These are phyloP conservation scores for Bicyclus anynana DNA, from an alignment of 1,140 invertebrate species.

Conservation along the genomic window DNA sequence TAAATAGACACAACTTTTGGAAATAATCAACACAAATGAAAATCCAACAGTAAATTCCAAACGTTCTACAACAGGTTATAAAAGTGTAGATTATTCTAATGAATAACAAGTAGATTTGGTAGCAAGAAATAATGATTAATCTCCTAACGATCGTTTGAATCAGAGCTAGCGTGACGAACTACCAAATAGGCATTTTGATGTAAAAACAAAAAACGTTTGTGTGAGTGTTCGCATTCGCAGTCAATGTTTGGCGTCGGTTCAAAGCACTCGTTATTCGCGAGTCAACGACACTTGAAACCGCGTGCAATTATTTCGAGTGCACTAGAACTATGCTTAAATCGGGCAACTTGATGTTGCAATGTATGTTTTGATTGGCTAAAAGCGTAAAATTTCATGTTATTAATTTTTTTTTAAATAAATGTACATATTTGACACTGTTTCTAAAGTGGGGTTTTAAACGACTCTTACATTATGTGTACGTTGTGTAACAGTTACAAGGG, in stretches of 20 bases:
- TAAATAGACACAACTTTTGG: no score
- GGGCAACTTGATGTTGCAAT: not conserved
- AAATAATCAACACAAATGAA: no score
- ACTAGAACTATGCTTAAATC: slow-evolving; percentile 18
- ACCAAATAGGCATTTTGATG: slow-evolving; percentile 10
- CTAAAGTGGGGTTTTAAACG: no score
- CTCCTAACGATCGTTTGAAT: not conserved
- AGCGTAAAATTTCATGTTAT: not conserved
- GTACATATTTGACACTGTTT: no score
- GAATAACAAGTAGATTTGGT: not conserved
- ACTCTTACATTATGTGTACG: no score
- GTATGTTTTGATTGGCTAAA: not conserved
- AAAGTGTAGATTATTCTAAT: no score
- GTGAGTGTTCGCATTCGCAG: not conserved
- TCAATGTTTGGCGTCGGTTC: slow-evolving; percentile 34
- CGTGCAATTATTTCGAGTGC: slow-evolving; percentile 24
- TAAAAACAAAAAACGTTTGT: slow-evolving; percentile 13
- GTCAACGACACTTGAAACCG: slow-evolving; percentile 33
- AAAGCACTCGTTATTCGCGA: slow-evolving; percentile 31
- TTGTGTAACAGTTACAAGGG: no score
- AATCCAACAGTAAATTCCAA: no score
- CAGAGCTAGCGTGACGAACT: slow-evolving; percentile 9
- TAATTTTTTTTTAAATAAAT: no score
- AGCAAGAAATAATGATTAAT: not conserved
- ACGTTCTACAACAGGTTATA: no score